Percentiles rank a stretch among this genome's conserved stretches.
Conservation (phyloP, 2,797 vertebrate species). For the Rhinichthys osculus region DNA sequence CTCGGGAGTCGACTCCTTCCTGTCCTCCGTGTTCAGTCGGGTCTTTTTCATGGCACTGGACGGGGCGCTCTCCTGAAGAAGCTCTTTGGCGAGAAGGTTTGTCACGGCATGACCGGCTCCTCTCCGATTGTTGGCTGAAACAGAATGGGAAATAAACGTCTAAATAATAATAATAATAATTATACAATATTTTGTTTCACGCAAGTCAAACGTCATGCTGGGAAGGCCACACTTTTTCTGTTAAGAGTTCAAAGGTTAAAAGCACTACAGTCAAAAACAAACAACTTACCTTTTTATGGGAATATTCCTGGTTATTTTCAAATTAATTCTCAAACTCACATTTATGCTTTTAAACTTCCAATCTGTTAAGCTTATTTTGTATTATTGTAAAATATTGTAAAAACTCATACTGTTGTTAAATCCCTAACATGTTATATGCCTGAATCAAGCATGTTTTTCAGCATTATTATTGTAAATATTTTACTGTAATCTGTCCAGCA, state of each 20-base stretch:
- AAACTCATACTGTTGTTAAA: not conserved
- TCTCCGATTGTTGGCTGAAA: constrained; percentile 82
- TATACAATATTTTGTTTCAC: not conserved
- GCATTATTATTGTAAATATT: not conserved
- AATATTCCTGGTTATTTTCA: not conserved
- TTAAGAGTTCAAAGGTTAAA: constrained; percentile 39
- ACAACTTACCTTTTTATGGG: not conserved
- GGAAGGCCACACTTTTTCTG: not conserved
- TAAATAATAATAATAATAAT: not conserved
- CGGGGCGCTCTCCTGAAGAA: constrained; percentile 82
- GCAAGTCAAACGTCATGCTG: not conserved
- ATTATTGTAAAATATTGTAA: too few species aligned
- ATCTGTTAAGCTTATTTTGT: too few species aligned
- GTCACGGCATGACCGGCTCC: constrained; percentile 88
- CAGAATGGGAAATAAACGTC: constrained; percentile 51
- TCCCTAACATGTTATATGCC: not conserved
- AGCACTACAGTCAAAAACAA: constrained; percentile 19
- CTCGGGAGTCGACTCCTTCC: constrained; percentile 64
- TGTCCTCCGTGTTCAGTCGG: constrained; percentile 57
- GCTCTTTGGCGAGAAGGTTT: constrained; percentile 87
- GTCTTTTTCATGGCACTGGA: constrained; percentile 63
- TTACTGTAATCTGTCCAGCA: not conserved
- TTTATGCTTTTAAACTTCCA: too few species aligned
- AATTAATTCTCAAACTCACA: too few species aligned
- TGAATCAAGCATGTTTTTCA: not conserved